A percentile compares a stretch with the other conserved stretches of the same genome.
Evolutionary conservation across 2,113 vertebrate genomes (phyloP).

Genomic region (Zosterops hypoxanthus): DNA sequence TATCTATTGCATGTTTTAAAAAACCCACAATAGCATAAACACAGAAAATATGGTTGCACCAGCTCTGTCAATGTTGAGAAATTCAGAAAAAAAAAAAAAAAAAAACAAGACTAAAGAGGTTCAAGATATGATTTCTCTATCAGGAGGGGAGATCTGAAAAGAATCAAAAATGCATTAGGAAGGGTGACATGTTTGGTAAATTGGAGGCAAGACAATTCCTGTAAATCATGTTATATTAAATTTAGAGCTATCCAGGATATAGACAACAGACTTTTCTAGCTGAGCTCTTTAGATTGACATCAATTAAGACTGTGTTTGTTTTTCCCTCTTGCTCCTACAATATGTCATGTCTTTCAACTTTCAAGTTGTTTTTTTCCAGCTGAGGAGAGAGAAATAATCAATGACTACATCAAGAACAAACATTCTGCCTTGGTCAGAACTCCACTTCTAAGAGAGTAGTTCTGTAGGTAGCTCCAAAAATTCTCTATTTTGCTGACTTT

Average conservation of each 20-base stretch:
- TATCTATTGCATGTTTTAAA: background rate
- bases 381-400: background rate
- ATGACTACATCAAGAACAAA: background rate
- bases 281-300: background rate
- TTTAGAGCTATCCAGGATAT: conserved; percentile 36
- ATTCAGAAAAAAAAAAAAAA: background rate
- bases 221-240: conserved; percentile 51
- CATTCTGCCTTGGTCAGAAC: background rate
- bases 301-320: background rate
- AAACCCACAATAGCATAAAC: background rate
- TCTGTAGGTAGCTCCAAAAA: background rate
- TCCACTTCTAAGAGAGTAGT: background rate
- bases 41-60: background rate
- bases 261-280: background rate
- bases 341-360: background rate
- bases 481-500: background rate
- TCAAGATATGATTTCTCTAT: background rate
- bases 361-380: background rate
- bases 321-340: background rate
- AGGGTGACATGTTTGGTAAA: conserved; percentile 34
- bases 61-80: background rate
- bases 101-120: background rate
- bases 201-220: conserved; percentile 33
- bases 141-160: background rate
- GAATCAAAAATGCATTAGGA: background rate